Percentiles rank a stretch among this genome's conserved stretches.
Evolutionary conservation across 2,888 invertebrate genomes (phyloP).

Genomic region (Rhagium mordax): DNA sequence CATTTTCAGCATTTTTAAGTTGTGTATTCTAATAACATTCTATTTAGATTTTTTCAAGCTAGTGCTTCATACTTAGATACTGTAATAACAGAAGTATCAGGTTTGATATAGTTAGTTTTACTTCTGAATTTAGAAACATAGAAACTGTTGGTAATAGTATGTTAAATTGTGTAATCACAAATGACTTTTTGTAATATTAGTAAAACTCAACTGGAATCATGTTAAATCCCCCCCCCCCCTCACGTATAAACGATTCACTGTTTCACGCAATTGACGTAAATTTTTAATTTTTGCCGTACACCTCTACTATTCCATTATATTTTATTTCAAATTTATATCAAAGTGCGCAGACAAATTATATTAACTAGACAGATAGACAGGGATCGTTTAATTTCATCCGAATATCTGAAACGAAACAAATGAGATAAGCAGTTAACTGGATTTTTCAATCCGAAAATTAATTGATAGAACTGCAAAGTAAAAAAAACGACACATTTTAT

Average conservation of each 20-base stretch:
- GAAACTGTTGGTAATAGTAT: too few species aligned
- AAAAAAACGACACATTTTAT: constrained; percentile 27
- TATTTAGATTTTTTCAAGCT: too few species aligned
- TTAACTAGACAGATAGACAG: constrained; percentile 20
- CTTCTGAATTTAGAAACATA: too few species aligned
- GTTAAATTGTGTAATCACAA: too few species aligned
- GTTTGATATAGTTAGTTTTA: too few species aligned
- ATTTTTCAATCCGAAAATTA: constrained; percentile 45
- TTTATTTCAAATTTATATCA: constrained; percentile 19
- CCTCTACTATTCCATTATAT: neutral
- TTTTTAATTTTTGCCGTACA: neutral
- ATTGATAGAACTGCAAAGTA: constrained; percentile 43
- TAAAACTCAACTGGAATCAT: too few species aligned
- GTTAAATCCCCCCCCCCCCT: too few species aligned
- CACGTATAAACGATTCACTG: constrained; percentile 54
- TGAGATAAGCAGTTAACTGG: constrained; percentile 40
- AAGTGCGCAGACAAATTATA: constrained; percentile 26
- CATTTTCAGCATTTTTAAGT: too few species aligned
- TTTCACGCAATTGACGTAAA: neutral
- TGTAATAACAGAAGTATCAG: too few species aligned
- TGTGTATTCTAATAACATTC: too few species aligned
- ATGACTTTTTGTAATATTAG: too few species aligned
- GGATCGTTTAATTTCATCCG: constrained; percentile 37
- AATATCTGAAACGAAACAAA: constrained; percentile 45
- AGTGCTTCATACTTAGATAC: too few species aligned